These are phyloP conservation scores for Naja naja DNA, from an alignment of 2,113 vertebrate species.

Conservation along the genomic window DNA sequence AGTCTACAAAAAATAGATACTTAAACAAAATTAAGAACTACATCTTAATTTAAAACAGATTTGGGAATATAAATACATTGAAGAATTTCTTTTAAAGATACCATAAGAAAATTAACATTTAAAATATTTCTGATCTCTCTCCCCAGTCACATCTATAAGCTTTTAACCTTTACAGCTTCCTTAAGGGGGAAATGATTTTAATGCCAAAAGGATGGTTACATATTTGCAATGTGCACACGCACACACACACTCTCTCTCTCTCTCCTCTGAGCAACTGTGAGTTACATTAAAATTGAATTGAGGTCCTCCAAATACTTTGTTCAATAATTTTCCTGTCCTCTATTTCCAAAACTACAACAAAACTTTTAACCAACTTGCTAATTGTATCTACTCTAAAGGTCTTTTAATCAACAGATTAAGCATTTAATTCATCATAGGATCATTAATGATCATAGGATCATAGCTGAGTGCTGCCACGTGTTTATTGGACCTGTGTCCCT, in stretches of 20 bases:
- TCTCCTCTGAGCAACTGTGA: constrained; percentile 44
- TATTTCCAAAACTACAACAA: constrained; percentile 24
- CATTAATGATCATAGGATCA: no score
- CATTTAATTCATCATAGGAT: constrained; percentile 19
- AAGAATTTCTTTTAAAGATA: constrained; percentile 35
- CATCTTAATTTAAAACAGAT: neutral
- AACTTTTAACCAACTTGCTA: constrained; percentile 33
- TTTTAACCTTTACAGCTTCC: constrained; percentile 58
- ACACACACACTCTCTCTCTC: no score
- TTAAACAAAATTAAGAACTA: neutral
- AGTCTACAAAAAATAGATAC: neutral
- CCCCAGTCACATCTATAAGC: constrained; percentile 17
- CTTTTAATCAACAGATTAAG: constrained; percentile 33
- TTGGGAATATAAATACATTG: constrained; percentile 7
- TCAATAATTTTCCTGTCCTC: constrained; percentile 40
- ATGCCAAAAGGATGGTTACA: constrained; percentile 57
- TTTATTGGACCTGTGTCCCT: no score
- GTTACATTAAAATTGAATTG: constrained; percentile 66
- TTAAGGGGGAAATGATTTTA: constrained; percentile 58
- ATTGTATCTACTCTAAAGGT: constrained; percentile 33
- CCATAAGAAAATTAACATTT: constrained; percentile 40
- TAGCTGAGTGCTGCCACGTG: no score
- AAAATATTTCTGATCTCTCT: constrained; percentile 48
- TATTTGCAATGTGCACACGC: neutral
- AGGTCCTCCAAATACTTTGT: constrained; percentile 35